These are phyloP conservation scores for Galerucella nymphaeae DNA, from an alignment of 2,888 invertebrate species.

Conservation along the genomic window DNA sequence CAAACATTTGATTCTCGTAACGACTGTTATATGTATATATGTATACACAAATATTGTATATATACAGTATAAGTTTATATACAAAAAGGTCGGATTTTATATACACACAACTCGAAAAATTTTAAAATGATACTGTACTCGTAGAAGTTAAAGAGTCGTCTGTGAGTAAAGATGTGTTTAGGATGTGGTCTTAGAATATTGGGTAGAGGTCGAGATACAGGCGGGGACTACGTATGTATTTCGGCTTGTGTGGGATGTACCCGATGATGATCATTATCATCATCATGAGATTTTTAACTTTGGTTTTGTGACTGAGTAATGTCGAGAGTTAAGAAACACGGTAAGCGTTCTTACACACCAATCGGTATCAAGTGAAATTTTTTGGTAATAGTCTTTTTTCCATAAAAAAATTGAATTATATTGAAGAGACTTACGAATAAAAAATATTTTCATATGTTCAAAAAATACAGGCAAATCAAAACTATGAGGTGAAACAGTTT, in stretches of 20 bases:
- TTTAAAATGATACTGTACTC: slow-evolving; percentile 55
- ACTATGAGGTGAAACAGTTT: too few relatives aligned
- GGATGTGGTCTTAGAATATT: slow-evolving; percentile 18
- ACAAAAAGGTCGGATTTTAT: slow-evolving; percentile 60
- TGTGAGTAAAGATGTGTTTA: slow-evolving; percentile 21
- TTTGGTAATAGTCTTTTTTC: neutral
- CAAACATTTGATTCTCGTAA: slow-evolving; percentile 65
- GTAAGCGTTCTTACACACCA: slow-evolving; percentile 5
- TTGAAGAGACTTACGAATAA: too few relatives aligned
- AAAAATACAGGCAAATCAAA: too few relatives aligned
- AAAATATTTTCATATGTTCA: too few relatives aligned
- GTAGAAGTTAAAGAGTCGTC: slow-evolving; percentile 19
- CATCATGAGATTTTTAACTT: slow-evolving; percentile 14
- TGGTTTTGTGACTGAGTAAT: slow-evolving; percentile 14
- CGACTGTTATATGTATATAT: slow-evolving; percentile 46
- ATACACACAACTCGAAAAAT: slow-evolving; percentile 62
- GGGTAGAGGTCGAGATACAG: slow-evolving; percentile 40
- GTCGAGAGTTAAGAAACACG: neutral
- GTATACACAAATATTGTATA: slow-evolving; percentile 64
- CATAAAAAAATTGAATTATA: too few relatives aligned
- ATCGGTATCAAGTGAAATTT: neutral
- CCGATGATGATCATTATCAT: slow-evolving; percentile 29
- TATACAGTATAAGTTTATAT: slow-evolving; percentile 57
- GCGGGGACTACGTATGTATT: slow-evolving; percentile 48
- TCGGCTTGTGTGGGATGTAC: slow-evolving; percentile 54